Conservation (phyloP, 2,888 invertebrate genomes). For the Periphyllus acericola region DNA sequence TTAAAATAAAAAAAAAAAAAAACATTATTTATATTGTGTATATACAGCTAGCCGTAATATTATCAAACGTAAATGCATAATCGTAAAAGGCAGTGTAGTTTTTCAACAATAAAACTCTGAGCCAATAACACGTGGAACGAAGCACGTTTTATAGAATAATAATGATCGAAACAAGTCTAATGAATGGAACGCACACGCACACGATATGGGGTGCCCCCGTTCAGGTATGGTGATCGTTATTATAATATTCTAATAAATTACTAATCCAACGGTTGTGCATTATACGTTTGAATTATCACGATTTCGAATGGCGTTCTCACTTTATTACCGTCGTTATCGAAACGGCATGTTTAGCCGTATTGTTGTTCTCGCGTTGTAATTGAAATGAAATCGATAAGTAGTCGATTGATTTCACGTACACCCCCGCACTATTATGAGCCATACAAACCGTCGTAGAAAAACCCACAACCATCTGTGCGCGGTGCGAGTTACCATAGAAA, state of each 20-base stretch:
- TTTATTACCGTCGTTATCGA: background rate
- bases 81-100: background rate
- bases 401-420: no score
- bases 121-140: background rate
- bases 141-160: background rate
- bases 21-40: no score
- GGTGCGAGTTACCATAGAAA: no score
- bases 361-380: no score
- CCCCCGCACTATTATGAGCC: no score
- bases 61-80: background rate
- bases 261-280: background rate
- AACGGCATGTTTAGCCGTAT: background rate
- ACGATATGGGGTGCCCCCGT: background rate
- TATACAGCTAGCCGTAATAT: background rate
- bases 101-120: background rate
- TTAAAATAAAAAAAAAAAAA: background rate
- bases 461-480: no score
- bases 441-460: no score
- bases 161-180: background rate
- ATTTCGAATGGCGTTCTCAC: background rate
- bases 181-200: background rate
- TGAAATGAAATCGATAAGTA: no score
- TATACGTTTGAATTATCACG: background rate
- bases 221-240: background rate
- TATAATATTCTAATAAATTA: background rate